Evolutionary conservation across 2,888 invertebrate species (phyloP).

Genomic region (Tupiocoris notatus): DNA sequence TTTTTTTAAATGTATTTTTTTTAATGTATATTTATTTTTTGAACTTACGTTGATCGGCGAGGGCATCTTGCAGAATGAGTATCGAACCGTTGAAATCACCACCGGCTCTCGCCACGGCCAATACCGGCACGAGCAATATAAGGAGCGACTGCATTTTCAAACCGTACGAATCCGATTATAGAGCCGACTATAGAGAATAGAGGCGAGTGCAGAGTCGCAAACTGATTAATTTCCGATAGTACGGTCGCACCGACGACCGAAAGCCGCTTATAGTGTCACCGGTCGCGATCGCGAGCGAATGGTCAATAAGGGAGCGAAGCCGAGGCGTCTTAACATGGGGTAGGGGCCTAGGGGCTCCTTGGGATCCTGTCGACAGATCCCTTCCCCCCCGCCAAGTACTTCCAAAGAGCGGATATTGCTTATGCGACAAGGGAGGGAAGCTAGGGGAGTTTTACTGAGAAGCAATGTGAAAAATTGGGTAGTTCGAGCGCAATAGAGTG

Average conservation of each 20-base stretch:
- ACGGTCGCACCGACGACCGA: background rate
- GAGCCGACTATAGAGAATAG: no score
- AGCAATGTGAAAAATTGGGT: no score
- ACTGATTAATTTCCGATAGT: no score
- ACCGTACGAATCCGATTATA: background rate
- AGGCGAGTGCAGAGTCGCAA: no score
- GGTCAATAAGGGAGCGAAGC: background rate
- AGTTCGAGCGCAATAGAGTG: no score
- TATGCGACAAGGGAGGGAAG: no score
- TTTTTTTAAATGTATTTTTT: no score
- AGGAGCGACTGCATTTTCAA: no score
- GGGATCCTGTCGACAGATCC: background rate
- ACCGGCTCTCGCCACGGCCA: conserved; percentile 4
- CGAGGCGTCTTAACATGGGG: background rate
- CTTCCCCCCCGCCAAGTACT: no score
- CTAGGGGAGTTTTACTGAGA: no score
- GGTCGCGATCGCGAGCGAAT: background rate
- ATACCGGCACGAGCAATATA: conserved; percentile 9
- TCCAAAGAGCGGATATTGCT: no score
- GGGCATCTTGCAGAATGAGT: conserved; percentile 14
- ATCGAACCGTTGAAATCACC: conserved; percentile 22
- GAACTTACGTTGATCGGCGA: conserved; percentile 17
- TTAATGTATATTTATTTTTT: background rate
- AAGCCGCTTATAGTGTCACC: background rate
- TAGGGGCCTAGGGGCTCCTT: background rate